Base-by-base conservation (phyloP, 2,113 vertebrate genomes). In the Melanostigma gelatinosum region DNA sequence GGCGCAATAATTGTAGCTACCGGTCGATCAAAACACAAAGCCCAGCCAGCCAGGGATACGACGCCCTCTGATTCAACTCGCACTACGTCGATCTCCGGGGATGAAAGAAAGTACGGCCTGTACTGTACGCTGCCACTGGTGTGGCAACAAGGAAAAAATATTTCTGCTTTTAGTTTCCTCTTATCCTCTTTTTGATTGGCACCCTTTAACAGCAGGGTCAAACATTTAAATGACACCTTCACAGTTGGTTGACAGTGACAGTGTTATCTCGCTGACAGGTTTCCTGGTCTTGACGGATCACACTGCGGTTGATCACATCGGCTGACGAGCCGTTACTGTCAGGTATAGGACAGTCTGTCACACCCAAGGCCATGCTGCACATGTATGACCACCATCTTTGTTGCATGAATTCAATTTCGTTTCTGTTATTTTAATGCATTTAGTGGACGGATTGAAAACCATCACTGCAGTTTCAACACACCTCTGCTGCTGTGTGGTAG, bases 11-110 rank as follows among this genome's bases (percentile, higher is more conserved):
- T 20, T 86, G 72, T 83, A 75, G 62, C 40, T 12, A 61, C n/a
- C n/a, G n/a, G n/a, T n/a, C n/a, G 66, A 82, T 84, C 85, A 84
- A 84, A 86, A 85, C 42, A 66, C 32, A 63, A 54, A 38, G 60
- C n/a, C 15, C 32, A 62, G 55, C 58, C 44, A 48, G 67, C 50
- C 40, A 7, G 62, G 72, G 69, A 78, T 57, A 62, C 22, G 8
- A n/a, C 54, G 84, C 8, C 80, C 84, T 60, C 72, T 0, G 42
- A 76, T 83, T 89, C 58, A 88, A 80, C 78, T 77, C 58, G 13
- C 54, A 70, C 5, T 0, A n/a, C 27, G 38, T 34, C 4, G 0
- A 32, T 1, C 34, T 72, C 64, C 16, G n/a, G 34, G 11, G 10
- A 54, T 8, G 7, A 46, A 38, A 40, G 16, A 36, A 63, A 44